Evolutionary conservation across 2,113 vertebrate genomes (phyloP), one percentile per base, ranked within the genome.

Genomic region (Cervus canadensis): DNA sequence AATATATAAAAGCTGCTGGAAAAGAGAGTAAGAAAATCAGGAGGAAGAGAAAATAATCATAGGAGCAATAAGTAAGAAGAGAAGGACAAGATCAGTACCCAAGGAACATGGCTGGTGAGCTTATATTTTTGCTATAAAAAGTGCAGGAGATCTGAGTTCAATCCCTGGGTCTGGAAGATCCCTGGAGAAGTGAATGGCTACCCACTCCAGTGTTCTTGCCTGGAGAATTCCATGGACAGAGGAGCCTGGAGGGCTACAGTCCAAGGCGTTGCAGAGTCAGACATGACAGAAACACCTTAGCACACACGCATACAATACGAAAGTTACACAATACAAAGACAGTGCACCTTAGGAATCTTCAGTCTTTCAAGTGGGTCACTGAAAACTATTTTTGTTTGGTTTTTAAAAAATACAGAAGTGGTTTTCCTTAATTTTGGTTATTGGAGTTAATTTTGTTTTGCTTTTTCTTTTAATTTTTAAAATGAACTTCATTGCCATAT

Each of bases 11-110:
- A 36, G 40, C 52, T 91, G 50, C 36, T 88, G 30, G 83, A 95
- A 95, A 82, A 26, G 28, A 48, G 86, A 86, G 79, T 76, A 76
- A 93, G 67, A n/a, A 87, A 95, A 86, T 93, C 50, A 76, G 52
- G 54, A 91, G 30, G 30, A 87, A 97, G 56, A 26, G 13, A 79
- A 96, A 96, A 87, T 90, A 92, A 97, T 79, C 12, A 71, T 23
- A 96, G 33, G 23, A 94, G 3, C 13, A 82, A 83, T 82, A 92
- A 36, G 36, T 56, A 76, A 86, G 43, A 94, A 54, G 28, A 1
- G 13, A 64, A 26, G 79, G 36, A 82, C 90, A 30, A 87, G n/a
- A 92, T 59, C 89, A 81, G 23, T 57, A 81, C 6, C 26, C 54
- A 92, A 86, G 74, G 67, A 83, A 84, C 14, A 64, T 25, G 19